phyloP scores from a whole-genome alignment of 2,113 vertebrate genomes.

The Zosterops hypoxanthus region DNA sequence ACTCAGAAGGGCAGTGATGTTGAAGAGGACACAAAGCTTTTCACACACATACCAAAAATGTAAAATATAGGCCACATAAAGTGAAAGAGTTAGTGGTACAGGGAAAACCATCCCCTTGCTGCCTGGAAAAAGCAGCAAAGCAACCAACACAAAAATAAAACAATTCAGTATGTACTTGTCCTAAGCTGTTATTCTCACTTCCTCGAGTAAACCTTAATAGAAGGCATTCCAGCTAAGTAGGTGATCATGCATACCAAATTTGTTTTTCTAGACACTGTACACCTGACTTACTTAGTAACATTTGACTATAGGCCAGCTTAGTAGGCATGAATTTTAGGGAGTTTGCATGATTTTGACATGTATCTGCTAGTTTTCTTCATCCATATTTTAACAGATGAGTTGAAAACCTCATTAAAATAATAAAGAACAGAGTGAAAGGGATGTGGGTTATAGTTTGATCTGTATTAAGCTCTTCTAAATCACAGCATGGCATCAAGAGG shows the following conservation, averaged over 20 bases:
- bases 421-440: background rate
- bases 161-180: slow-evolving; percentile 9
- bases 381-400: slow-evolving; percentile 34
- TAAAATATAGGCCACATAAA: background rate
- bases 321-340: slow-evolving; percentile 44
- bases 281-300: slow-evolving; percentile 38
- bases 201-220: slow-evolving; percentile 20
- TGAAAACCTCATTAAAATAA: slow-evolving; percentile 31
- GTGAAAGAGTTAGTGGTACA: background rate
- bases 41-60: background rate
- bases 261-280: background rate
- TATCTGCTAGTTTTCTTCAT: slow-evolving; percentile 41
- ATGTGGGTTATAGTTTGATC: background rate
- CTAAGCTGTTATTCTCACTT: slow-evolving; percentile 32
- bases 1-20: background rate
- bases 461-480: slow-evolving; percentile 14
- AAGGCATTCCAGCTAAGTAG: slow-evolving; percentile 12
- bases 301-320: slow-evolving; percentile 24
- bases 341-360: slow-evolving; percentile 41
- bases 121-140: background rate
- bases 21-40: slow-evolving; percentile 44
- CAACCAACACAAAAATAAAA: background rate
- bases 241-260: slow-evolving; percentile 47
- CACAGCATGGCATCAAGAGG: background rate
- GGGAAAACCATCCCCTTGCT: background rate